Conservation (phyloP, 2,797 vertebrate genomes). For the Heterohyrax brucei region DNA sequence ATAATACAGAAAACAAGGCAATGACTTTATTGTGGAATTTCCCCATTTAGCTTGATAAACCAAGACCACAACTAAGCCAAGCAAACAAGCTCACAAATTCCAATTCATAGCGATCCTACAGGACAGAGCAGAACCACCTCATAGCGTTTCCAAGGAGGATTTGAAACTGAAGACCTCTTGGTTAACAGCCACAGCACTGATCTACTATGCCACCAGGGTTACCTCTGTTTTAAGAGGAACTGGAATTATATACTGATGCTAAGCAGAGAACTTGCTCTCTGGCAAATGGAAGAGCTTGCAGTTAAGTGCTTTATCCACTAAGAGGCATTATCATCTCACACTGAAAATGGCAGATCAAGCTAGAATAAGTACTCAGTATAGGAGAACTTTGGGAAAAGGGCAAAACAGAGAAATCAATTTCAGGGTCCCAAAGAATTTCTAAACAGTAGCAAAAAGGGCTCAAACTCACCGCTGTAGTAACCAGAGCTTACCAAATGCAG, state of each 20-base stretch:
- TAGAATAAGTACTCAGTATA: not conserved
- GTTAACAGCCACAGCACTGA: too few species aligned
- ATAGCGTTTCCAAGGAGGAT: too few species aligned
- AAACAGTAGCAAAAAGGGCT: not conserved
- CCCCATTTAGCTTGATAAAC: too few species aligned
- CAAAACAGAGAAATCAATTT: not conserved
- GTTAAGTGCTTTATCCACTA: slow-evolving; percentile 68
- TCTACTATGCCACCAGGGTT: too few species aligned
- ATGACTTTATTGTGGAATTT: too few species aligned
- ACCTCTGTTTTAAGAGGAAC: not conserved
- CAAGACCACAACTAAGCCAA: too few species aligned
- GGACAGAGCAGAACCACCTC: too few species aligned
- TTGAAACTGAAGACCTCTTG: too few species aligned
- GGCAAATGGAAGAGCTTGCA: slow-evolving; percentile 55
- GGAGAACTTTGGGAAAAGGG: slow-evolving; percentile 3
- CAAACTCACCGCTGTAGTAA: not conserved
- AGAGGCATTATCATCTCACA: slow-evolving; percentile 46
- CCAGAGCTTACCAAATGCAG: not conserved
- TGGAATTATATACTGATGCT: not conserved
- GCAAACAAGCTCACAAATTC: too few species aligned
- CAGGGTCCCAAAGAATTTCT: not conserved
- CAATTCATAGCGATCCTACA: too few species aligned
- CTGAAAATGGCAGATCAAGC: not conserved
- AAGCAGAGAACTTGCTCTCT: not conserved
- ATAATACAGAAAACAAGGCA: too few species aligned